Evolutionary conservation across 2,113 vertebrate genomes (phyloP), one percentile per base, ranked within the genome.

Genomic region (Oenanthe melanoleuca): DNA sequence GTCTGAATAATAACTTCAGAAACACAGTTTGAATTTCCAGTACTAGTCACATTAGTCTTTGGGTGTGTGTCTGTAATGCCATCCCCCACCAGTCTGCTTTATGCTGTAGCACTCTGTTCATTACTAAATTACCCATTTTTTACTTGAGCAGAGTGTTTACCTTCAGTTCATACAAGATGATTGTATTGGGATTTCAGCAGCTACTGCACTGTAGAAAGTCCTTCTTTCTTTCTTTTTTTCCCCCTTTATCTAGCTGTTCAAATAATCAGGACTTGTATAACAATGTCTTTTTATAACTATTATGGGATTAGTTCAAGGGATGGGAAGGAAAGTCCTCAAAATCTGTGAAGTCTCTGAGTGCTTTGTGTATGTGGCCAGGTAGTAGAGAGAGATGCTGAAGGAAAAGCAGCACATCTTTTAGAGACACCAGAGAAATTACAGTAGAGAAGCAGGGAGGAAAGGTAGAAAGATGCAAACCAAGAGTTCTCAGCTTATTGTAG

Each of bases 161-260:
- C 6, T 34, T 81, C 42, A 33, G 28, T 63, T 69, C 25, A 14
- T 42, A 38, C 2, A 42, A 50, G 29, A 38, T 38, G 77, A 47
- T 42, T 57, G 5, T 61, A 31, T 12, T 69, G 14, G 29, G 77
- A 77, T 80, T 80, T 77, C 82, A 88, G 28, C 38, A 73, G 37
- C 28, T 82, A 45, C 44, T 80, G 59, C 18, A 11, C 26, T 53
- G 31, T 65, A 45, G 19, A 34, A 53, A 77, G 13, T 57, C 25
- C 12, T 59, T 21, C 0, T 8, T 63, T 25, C 4, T 34, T 42
- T 19, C 1, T 31, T 37, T 42, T 8, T 28, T 23, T 7, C 3
- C 18, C 6, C 50, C 56, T 80, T 56, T 15, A 24, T 87, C 28
- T 66, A 56, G 3, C 18, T 80, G 11, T 42, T 73, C 25, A 86